These are phyloP conservation scores for Oreochromis mossambicus DNA, from an alignment of 2,797 vertebrate species.

Conservation along the genomic window DNA sequence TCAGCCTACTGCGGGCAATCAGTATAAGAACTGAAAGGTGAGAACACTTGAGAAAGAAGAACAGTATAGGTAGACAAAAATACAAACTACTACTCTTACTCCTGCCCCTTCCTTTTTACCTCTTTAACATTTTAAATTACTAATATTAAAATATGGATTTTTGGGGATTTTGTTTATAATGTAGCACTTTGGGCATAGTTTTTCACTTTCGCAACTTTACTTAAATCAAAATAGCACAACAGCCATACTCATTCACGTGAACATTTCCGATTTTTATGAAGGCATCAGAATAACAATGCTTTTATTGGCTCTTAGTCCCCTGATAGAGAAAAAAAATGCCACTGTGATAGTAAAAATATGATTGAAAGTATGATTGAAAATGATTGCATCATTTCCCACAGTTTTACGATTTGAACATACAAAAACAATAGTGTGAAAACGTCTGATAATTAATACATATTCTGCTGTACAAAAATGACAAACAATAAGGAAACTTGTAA, in stretches of 20 bases:
- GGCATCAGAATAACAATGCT: neutral
- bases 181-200: neutral
- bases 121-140: neutral
- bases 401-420: neutral
- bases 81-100: neutral
- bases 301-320: neutral
- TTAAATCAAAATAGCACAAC: neutral
- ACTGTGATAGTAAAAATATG: neutral
- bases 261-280: neutral
- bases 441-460: neutral
- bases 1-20: neutral
- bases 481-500: neutral
- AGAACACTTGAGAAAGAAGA: neutral
- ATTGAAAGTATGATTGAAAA: neutral
- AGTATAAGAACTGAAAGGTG: neutral
- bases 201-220: neutral
- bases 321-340: neutral
- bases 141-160: neutral
- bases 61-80: neutral
- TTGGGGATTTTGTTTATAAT: neutral
- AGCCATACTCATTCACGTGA: accelerated
- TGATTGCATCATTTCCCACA: neutral
- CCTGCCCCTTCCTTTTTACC: neutral
- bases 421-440: neutral
- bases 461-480: neutral